Percentiles rank a stretch among this genome's conserved stretches.
Conservation (phyloP, 1,140 invertebrate species). For the Pissodes strobi region DNA sequence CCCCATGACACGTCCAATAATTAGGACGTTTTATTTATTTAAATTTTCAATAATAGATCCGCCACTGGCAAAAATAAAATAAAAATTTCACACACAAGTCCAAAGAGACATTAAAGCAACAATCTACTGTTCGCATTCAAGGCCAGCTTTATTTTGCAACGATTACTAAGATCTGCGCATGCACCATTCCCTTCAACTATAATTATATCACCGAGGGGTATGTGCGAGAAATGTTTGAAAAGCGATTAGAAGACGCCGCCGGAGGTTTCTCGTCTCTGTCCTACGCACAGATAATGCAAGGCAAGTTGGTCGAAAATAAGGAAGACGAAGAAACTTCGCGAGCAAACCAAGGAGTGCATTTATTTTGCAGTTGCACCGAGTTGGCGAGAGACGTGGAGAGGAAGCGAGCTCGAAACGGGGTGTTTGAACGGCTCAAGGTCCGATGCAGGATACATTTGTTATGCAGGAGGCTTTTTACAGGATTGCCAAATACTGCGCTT, state of each 20-base stretch:
- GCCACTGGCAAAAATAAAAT: conserved; percentile 10
- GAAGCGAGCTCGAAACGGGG: conserved; percentile 10
- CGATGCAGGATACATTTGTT: conserved; percentile 17
- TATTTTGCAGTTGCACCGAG: neutral
- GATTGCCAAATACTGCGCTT: conserved; percentile 1
- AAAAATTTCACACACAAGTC: conserved; percentile 8
- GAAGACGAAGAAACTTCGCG: neutral
- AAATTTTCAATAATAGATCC: no score
- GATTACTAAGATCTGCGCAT: neutral
- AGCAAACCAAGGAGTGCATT: neutral
- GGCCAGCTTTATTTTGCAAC: conserved; percentile 24
- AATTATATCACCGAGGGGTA: conserved; percentile 22
- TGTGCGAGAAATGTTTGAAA: neutral
- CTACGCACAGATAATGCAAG: neutral
- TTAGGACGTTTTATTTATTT: no score
- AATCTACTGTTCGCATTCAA: conserved; percentile 10
- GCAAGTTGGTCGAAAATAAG: neutral
- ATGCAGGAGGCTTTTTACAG: conserved; percentile 21
- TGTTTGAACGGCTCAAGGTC: conserved; percentile 30
- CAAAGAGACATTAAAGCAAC: conserved; percentile 14
- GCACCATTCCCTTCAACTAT: conserved; percentile 1
- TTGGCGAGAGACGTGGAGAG: neutral
- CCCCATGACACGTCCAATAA: no score
- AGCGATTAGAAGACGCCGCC: no score
- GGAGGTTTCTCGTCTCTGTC: neutral